Evolutionary conservation across 2,113 vertebrate species (phyloP), one percentile per base, ranked within the genome.

Genomic region (Charadrius vociferus): DNA sequence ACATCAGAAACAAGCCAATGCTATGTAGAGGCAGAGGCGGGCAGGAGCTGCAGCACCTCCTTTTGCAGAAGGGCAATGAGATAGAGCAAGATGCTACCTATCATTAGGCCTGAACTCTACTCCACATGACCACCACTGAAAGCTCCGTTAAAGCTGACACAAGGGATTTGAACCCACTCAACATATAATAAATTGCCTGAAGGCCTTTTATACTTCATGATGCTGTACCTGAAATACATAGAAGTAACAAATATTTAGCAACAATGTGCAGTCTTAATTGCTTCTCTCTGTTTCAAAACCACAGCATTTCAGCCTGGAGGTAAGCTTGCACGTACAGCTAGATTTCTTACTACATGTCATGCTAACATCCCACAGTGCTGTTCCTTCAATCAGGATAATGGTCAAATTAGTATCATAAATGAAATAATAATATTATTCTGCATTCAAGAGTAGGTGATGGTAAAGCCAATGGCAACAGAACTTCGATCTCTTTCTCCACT

Each of bases 231-330:
- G 78, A 53, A 90, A 58, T 39, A 65, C 18, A 29, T 34, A 79
- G 71, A 92, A 97, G 59, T 79, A 86, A 80, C 63, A 95, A 96
- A 96, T 93, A 96, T 82, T 95, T 75, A 95, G 56, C 81, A 85
- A 39, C 70, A 95, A 87, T 52, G 23, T 30, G 20, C 34, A 88
- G 9, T 87, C n/a, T 81, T 94, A 87, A 94, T 80, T 94, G 81
- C 41, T 95, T 77, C 66, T 96, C 62, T 90, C 49, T 90, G 24
- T 61, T 68, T 95, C 55, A 88, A 94, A 95, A 47, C 26, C 32
- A 83, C 32, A 75, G 53, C 77, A 92, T 86, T 50, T 85, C 49
- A 93, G 41, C 32, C 68, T 78, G 6, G 27, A 94, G 45, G 36
- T 73, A 81, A 66, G 26, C 55, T 27, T 77, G 10, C 20, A 10